A percentile compares a stretch with the other conserved stretches of the same genome.
These are phyloP conservation scores for Marasmarcha lunaedactyla DNA, from an alignment of 2,888 invertebrate genomes.

Conservation along the genomic window DNA sequence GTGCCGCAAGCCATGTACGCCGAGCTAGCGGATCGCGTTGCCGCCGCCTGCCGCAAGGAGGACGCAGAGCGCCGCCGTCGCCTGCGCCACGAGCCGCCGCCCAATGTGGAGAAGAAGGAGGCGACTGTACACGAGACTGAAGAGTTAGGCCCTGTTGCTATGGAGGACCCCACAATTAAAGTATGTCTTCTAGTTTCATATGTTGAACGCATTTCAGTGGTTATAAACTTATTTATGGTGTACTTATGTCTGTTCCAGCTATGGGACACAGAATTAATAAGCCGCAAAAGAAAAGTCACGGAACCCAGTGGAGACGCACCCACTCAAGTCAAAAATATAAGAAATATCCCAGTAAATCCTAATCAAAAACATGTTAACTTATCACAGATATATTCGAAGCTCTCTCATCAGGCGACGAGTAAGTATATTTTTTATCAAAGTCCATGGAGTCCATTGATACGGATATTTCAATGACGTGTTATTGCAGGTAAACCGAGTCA, in stretches of 20 bases:
- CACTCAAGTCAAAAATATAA: slow-evolving; percentile 50
- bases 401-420: slow-evolving; percentile 57
- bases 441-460: slow-evolving; percentile 2
- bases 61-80: slow-evolving; percentile 48
- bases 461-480: background rate
- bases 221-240: background rate
- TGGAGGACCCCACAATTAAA: slow-evolving; percentile 55
- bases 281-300: slow-evolving; percentile 53
- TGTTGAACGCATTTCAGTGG: background rate
- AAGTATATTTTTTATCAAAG: slow-evolving; percentile 19
- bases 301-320: slow-evolving; percentile 39
- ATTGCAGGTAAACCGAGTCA: slow-evolving; percentile 56
- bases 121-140: slow-evolving; percentile 36
- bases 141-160: slow-evolving; percentile 46
- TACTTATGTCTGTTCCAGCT: slow-evolving; percentile 28
- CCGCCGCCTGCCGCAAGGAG: slow-evolving; percentile 51
- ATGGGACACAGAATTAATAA: slow-evolving; percentile 55
- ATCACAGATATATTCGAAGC: slow-evolving; percentile 61
- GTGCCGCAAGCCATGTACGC: slow-evolving; percentile 88
- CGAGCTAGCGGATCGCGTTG: slow-evolving; percentile 84
- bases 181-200: slow-evolving; percentile 31
- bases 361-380: slow-evolving; percentile 62
- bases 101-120: slow-evolving; percentile 30
- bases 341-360: slow-evolving; percentile 49
- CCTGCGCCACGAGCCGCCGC: slow-evolving; percentile 37